phyloP scores from a whole-genome alignment of 2,797 vertebrate species.

The Amphiprion clarkii region DNA sequence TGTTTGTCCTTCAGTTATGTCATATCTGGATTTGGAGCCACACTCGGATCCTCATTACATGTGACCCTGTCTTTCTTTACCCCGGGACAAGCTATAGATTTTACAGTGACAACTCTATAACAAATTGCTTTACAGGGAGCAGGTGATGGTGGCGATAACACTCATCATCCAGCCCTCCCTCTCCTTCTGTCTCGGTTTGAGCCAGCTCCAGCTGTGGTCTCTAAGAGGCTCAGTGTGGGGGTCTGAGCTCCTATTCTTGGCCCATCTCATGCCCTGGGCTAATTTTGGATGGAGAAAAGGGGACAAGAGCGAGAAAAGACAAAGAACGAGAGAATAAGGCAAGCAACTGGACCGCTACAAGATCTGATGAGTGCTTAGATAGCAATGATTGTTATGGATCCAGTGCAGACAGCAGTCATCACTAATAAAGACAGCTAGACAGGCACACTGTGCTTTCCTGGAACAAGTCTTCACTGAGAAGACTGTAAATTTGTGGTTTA shows the following conservation, averaged over 20 bases:
- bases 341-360: not conserved
- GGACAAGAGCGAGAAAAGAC: constrained; percentile 32
- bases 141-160: constrained; percentile 74
- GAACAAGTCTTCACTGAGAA: constrained; percentile 13
- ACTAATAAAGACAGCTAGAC: not conserved
- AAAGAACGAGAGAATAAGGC: constrained; percentile 11
- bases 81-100: constrained; percentile 75
- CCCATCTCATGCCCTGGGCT: constrained; percentile 67
- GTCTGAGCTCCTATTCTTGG: constrained; percentile 66
- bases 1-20: constrained; percentile 74
- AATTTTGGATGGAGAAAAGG: constrained; percentile 67
- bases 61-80: constrained; percentile 79
- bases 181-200: constrained; percentile 49
- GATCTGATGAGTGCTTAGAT: constrained; percentile 8
- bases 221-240: constrained; percentile 56
- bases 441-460: constrained; percentile 12
- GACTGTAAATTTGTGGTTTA: constrained; percentile 55
- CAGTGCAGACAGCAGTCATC: not conserved
- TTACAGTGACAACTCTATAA: constrained; percentile 82
- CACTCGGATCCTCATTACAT: constrained; percentile 71
- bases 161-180: constrained; percentile 54
- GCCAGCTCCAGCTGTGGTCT: constrained; percentile 79
- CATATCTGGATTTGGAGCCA: constrained; percentile 64
- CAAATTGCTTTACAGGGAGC: constrained; percentile 81
- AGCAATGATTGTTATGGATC: not conserved